Conservation (phyloP, 2,113 vertebrate species). For the Sylvietta virens region DNA sequence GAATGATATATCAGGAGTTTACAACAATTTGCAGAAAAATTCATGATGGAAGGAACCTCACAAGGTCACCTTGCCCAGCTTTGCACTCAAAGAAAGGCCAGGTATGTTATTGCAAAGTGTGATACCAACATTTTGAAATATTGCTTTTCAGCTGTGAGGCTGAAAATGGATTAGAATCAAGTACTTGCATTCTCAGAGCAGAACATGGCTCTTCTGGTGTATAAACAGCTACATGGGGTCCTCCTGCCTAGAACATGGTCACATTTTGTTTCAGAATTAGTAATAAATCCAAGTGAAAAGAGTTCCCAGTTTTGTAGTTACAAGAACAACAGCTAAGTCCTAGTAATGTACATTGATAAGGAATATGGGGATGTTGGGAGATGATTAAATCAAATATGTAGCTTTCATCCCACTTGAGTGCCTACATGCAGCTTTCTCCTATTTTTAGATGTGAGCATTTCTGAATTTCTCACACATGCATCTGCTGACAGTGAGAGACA, state of each 20-base stretch:
- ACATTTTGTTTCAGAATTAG: not conserved
- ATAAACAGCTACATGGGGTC: not conserved
- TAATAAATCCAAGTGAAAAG: not conserved
- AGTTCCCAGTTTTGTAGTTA: not conserved
- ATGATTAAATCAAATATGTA: not conserved
- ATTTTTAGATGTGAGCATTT: not conserved
- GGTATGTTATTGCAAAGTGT: not conserved
- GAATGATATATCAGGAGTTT: not conserved
- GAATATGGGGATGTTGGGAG: not conserved
- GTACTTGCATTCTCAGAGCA: not conserved
- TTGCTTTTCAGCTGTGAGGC: not conserved
- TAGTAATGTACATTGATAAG: not conserved
- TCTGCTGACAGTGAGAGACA: not conserved
- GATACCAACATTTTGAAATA: not conserved
- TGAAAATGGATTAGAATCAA: not conserved
- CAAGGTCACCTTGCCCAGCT: not conserved
- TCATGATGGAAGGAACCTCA: not conserved
- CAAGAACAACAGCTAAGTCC: not conserved
- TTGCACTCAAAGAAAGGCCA: not conserved
- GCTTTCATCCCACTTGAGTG: not conserved
- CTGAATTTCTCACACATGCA: not conserved
- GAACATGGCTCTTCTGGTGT: not conserved
- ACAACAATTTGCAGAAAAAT: not conserved
- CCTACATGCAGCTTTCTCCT: not conserved
- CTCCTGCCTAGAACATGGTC: not conserved